phyloP scores from a whole-genome alignment of 1,140 invertebrate genomes.

The Eupeodes corollae region DNA sequence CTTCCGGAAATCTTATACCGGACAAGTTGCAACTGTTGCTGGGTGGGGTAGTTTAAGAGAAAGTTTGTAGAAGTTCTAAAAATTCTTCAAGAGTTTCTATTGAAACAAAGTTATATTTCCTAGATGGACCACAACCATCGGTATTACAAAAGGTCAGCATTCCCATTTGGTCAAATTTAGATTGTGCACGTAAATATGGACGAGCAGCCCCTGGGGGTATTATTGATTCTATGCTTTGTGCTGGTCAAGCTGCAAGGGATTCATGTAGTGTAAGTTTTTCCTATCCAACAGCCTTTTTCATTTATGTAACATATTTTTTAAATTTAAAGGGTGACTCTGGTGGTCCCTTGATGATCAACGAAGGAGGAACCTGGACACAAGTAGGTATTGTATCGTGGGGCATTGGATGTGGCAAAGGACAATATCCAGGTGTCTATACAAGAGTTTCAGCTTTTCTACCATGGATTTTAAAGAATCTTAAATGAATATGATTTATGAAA shows the following conservation, averaged over 20 bases:
- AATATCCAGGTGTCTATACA: conserved; percentile 67
- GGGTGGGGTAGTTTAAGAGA: conserved; percentile 74
- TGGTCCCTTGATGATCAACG: conserved; percentile 74
- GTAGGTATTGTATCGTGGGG: conserved; percentile 90
- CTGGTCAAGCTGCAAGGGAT: conserved; percentile 68
- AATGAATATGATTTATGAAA: conserved; percentile 10
- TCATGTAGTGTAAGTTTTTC: conserved; percentile 68
- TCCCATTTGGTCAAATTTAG: conserved; percentile 68
- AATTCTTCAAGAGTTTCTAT: not conserved
- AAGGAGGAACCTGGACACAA: conserved; percentile 61
- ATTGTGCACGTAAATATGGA: conserved; percentile 73
- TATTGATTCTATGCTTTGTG: conserved; percentile 76
- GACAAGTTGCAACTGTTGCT: conserved; percentile 64
- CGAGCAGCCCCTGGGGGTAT: conserved; percentile 75
- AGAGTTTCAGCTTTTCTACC: conserved; percentile 62
- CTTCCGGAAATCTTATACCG: conserved; percentile 44
- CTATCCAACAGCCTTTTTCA: not conserved
- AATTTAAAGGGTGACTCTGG: conserved; percentile 74
- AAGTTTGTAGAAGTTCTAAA: conserved; percentile 42
- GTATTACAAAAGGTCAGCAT: conserved; percentile 73
- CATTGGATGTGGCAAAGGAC: conserved; percentile 81
- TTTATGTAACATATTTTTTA: conserved; percentile 4
- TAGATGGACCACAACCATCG: conserved; percentile 68
- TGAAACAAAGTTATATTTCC: not conserved
- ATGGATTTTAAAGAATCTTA: conserved; percentile 63